Conservation (phyloP, 92 coral and sea anemone genomes). For the Hydrozoanthus gracilis region DNA sequence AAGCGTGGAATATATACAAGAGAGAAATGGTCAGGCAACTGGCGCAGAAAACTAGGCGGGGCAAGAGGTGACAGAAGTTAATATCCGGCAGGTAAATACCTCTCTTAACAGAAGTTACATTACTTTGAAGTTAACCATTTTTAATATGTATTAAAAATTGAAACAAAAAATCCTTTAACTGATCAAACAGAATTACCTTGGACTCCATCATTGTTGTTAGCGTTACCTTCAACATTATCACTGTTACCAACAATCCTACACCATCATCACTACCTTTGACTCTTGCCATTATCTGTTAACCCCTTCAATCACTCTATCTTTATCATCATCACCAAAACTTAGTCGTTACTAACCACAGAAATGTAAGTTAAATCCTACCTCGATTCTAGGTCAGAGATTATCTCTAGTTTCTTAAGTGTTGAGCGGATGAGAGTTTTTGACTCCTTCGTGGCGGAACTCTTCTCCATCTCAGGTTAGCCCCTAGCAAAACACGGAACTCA, state of each 20-base stretch:
- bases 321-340: not conserved
- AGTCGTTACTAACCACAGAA: not conserved
- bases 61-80: constrained; percentile 18
- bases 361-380: too few relatives aligned
- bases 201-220: not conserved
- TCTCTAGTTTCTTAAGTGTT: too few relatives aligned
- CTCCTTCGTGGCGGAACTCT: not conserved
- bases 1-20: constrained; percentile 86
- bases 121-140: not conserved
- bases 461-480: not conserved
- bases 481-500: too few relatives aligned
- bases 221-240: not conserved
- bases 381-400: not conserved
- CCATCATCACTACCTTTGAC: not conserved
- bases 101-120: not conserved
- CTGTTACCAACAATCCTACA: not conserved
- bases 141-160: not conserved
- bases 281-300: not conserved
- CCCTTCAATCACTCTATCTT: too few relatives aligned
- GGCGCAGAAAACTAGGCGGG: constrained; percentile 53
- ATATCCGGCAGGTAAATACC: not conserved
- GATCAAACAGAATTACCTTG: not conserved
- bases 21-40: constrained; percentile 69
- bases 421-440: too few relatives aligned
- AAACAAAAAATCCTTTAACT: not conserved